Percentiles rank a stretch among this genome's conserved stretches.
Conservation (phyloP, 2,888 invertebrate species). For the Drosophila neoperkinsi region DNA sequence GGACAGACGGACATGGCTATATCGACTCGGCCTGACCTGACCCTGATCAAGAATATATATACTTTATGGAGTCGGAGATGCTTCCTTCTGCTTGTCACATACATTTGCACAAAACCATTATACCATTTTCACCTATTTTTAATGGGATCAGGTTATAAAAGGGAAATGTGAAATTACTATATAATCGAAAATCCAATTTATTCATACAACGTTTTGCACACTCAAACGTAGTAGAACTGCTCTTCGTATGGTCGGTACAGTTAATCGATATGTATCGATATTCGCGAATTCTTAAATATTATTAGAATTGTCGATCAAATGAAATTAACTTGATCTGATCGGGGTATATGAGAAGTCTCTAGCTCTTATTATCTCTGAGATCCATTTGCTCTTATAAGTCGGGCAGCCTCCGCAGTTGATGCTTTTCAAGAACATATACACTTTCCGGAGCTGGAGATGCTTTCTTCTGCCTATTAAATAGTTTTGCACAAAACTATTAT, state of each 20-base stretch:
- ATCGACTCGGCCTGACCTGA: no score
- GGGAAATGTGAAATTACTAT: neutral
- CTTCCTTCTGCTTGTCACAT: no score
- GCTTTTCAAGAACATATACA: neutral
- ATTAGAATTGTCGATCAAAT: neutral
- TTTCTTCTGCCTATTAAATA: neutral
- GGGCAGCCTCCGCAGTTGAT: neutral
- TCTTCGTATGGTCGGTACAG: neutral
- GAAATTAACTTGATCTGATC: neutral
- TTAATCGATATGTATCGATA: neutral
- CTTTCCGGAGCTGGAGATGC: neutral
- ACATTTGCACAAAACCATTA: no score
- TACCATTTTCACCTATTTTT: no score
- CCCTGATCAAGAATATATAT: no score
- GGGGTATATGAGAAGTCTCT: neutral
- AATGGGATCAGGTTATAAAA: no score
- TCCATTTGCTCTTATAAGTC: neutral
- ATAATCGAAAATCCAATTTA: neutral
- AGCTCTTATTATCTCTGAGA: neutral
- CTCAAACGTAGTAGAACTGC: neutral
- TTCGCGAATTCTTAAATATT: no score
- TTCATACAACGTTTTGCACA: neutral
- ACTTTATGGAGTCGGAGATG: no score
- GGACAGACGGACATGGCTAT: no score
- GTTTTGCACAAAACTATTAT: no score